Evolutionary conservation across 1,140 invertebrate genomes (phyloP).

Genomic region (Chironomus striatipennis): DNA sequence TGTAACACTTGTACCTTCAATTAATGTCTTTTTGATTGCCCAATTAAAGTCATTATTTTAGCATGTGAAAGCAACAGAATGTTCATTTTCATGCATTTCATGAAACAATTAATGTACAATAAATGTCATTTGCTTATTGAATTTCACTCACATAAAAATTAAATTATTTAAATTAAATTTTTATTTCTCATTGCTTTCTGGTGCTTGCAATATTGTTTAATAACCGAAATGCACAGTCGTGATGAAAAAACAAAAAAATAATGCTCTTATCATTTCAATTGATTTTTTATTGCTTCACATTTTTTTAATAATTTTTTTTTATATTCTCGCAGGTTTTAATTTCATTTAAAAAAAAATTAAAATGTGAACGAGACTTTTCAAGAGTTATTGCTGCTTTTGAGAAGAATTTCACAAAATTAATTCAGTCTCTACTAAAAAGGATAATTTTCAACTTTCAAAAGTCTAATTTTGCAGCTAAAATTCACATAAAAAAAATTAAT

Average conservation of each 20-base stretch:
- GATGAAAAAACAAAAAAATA: background rate
- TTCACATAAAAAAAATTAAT: no score
- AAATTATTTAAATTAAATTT: background rate
- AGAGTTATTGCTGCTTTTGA: no score
- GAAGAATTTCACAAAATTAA: no score
- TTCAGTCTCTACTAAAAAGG: no score
- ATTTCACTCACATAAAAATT: background rate
- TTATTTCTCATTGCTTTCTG: background rate
- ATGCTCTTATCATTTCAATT: background rate
- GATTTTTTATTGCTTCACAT: background rate
- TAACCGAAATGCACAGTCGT: background rate
- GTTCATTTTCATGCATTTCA: background rate
- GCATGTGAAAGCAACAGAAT: background rate
- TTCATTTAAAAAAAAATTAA: no score
- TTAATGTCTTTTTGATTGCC: background rate
- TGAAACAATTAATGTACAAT: background rate
- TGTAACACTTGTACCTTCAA: background rate
- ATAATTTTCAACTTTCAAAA: no score
- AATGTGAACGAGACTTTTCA: no score
- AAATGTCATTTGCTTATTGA: conserved; percentile 21
- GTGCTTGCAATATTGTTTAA: background rate
- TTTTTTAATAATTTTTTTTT: no score
- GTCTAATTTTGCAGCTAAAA: no score
- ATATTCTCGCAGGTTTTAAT: no score
- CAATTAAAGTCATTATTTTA: conserved; percentile 1